Conservation (phyloP, 2,888 invertebrate genomes). For the Kryphioiulus occultus region DNA sequence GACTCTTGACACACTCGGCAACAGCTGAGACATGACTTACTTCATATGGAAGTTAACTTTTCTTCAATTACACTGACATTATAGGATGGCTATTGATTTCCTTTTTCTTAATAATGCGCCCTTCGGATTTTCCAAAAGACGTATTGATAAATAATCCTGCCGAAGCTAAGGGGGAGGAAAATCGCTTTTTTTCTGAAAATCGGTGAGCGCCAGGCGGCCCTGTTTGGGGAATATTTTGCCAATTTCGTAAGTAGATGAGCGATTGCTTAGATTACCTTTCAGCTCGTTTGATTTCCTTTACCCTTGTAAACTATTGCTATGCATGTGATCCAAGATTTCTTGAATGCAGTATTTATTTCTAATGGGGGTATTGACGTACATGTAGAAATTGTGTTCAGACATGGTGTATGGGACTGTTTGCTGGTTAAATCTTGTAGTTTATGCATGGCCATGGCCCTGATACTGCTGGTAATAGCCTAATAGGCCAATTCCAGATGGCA, state of each 20-base stretch:
- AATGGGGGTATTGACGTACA: no score
- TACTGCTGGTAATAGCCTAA: no score
- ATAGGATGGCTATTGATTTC: slow-evolving; percentile 35
- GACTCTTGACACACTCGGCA: slow-evolving; percentile 31
- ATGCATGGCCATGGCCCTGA: no score
- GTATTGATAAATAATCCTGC: slow-evolving; percentile 19
- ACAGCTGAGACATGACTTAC: slow-evolving; percentile 31
- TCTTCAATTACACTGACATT: slow-evolving; percentile 35
- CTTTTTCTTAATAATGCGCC: slow-evolving; percentile 35
- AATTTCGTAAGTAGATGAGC: neutral
- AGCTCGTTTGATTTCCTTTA: neutral
- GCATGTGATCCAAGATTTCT: neutral
- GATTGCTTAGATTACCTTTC: slow-evolving; percentile 11
- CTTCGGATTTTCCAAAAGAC: neutral
- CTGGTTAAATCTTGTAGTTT: no score
- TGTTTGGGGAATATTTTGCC: slow-evolving; percentile 30
- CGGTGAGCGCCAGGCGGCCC: neutral
- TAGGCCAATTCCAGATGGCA: no score
- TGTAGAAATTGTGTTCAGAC: no score
- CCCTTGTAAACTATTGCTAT: neutral
- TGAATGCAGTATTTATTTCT: no score
- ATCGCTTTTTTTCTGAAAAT: neutral
- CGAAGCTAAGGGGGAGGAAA: neutral
- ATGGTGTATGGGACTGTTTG: no score
- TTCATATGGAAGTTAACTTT: slow-evolving; percentile 31